Evolutionary conservation across 2,888 invertebrate genomes (phyloP).

Genomic region (Epiblema foenella): DNA sequence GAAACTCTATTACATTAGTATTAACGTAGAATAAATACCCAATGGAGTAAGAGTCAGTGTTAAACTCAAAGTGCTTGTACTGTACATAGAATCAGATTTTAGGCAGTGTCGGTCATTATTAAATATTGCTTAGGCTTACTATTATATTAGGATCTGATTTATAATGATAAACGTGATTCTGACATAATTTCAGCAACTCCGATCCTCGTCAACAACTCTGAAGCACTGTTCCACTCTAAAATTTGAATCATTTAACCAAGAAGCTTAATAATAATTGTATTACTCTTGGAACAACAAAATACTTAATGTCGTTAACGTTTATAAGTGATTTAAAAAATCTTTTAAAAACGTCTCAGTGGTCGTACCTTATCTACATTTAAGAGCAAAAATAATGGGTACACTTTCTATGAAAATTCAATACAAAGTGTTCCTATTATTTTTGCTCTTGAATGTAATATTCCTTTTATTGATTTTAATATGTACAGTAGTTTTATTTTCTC

Average conservation of each 20-base stretch:
- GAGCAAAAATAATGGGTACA: no score
- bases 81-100: not conserved
- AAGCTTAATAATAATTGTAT: not conserved
- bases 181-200: not conserved
- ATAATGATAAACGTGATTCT: not conserved
- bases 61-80: no score
- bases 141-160: no score
- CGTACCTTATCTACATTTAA: no score
- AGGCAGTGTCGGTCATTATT: not conserved
- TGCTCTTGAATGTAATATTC: no score
- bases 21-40: no score
- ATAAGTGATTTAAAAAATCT: not conserved
- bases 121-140: no score
- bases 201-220: slow-evolving; percentile 21
- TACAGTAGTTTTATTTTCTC: not conserved
- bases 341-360: not conserved
- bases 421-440: no score
- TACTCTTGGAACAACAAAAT: not conserved
- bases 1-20: no score
- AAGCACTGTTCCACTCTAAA: not conserved
- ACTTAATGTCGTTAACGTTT: slow-evolving; percentile 1
- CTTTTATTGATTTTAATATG: not conserved
- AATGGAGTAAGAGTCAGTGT: no score
- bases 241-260: not conserved
- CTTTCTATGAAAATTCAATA: no score